Evolutionary conservation across 1,140 invertebrate genomes (phyloP).

Genomic region (Acromyrmex echinatior): DNA sequence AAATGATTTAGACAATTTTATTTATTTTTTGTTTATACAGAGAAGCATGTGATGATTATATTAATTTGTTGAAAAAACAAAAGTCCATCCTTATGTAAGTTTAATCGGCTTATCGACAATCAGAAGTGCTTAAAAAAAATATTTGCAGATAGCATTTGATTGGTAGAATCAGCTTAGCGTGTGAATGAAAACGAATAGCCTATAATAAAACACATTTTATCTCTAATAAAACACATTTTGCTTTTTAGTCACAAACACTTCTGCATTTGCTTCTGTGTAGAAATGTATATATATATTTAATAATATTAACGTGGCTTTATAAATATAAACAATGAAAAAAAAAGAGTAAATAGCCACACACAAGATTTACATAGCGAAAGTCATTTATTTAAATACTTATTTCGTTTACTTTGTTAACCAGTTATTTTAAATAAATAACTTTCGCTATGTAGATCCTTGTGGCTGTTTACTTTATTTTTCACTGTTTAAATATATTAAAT

Average conservation of each 20-base stretch:
- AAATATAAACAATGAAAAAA: too few relatives aligned
- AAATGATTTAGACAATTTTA: background rate
- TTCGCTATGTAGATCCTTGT: too few relatives aligned
- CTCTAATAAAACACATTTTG: background rate
- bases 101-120: slow-evolving; percentile 24
- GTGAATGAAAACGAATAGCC: background rate
- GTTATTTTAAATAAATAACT: too few relatives aligned
- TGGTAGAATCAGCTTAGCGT: background rate
- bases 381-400: too few relatives aligned
- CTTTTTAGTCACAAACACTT: background rate
- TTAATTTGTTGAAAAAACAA: slow-evolving; percentile 17
- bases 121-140: background rate
- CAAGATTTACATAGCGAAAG: too few relatives aligned
- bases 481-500: too few relatives aligned
- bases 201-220: background rate
- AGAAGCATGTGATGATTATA: background rate
- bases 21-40: background rate
- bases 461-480: too few relatives aligned
- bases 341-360: too few relatives aligned
- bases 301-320: too few relatives aligned
- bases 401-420: too few relatives aligned
- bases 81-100: background rate
- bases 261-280: background rate
- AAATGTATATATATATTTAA: background rate
- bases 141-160: slow-evolving; percentile 5